A percentile compares a stretch with the other conserved stretches of the same genome.
phyloP scores from a whole-genome alignment of 2,113 vertebrate genomes.

The Rynchops niger region DNA sequence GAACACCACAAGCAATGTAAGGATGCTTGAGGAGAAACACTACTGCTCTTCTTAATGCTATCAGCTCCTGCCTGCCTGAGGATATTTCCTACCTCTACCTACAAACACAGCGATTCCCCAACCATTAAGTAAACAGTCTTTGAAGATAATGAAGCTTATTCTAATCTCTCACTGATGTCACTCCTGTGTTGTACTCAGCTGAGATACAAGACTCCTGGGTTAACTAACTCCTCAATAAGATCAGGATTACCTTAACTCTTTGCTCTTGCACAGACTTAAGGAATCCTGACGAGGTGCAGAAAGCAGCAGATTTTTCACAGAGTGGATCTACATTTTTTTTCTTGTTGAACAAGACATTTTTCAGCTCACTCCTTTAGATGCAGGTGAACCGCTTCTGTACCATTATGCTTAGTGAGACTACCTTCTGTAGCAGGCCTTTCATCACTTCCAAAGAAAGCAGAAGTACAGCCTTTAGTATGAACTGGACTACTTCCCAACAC shows the following conservation, averaged over 20 bases:
- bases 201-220: neutral
- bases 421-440: neutral
- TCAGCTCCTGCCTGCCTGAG: slow-evolving; percentile 17
- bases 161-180: slow-evolving; percentile 44
- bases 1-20: neutral
- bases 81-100: slow-evolving; percentile 27
- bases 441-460: neutral
- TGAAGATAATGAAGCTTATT: slow-evolving; percentile 53
- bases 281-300: neutral
- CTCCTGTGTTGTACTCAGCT: neutral
- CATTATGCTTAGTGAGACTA: neutral
- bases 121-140: slow-evolving; percentile 42
- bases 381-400: neutral
- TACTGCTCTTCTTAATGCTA: neutral
- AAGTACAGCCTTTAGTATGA: neutral
- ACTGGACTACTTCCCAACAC: neutral
- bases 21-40: neutral
- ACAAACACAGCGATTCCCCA: neutral
- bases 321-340: neutral
- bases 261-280: neutral
- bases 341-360: neutral
- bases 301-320: neutral
- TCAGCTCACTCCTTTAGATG: neutral
- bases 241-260: neutral
- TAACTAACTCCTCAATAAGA: neutral